Evolutionary conservation across 2,888 invertebrate genomes (phyloP).

Genomic region (Laothoe populi): DNA sequence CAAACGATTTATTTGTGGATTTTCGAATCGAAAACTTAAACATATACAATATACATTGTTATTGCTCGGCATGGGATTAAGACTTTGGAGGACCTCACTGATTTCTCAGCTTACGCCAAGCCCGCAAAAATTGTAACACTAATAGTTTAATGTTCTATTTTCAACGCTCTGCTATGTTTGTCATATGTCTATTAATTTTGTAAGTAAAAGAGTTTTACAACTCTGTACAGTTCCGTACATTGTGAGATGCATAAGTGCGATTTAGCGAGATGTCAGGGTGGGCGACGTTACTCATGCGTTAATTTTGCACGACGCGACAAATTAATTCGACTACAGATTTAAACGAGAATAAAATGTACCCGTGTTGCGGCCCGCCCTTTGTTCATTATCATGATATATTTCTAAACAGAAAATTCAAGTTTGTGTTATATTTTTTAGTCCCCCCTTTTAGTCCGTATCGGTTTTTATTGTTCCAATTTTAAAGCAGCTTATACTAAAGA

Average conservation of each 20-base stretch:
- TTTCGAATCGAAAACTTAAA: no score
- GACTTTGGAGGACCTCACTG: no score
- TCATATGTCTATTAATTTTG: not conserved
- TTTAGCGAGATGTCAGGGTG: constrained; percentile 78
- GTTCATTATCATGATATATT: not conserved
- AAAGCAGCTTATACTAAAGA: no score
- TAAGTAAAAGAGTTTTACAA: constrained; percentile 35
- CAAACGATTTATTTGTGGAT: no score
- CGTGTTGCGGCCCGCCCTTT: constrained; percentile 13
- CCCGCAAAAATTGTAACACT: no score
- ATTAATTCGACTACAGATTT: constrained; percentile 79
- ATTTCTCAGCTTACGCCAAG: no score
- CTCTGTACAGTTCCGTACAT: constrained; percentile 45
- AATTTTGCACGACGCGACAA: constrained; percentile 75
- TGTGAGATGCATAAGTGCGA: constrained; percentile 69
- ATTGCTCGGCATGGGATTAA: no score
- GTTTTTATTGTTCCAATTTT: not conserved
- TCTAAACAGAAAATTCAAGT: not conserved
- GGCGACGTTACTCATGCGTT: constrained; percentile 78
- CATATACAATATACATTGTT: no score
- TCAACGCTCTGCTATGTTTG: no score
- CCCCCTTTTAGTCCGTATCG: not conserved
- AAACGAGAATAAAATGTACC: constrained; percentile 57
- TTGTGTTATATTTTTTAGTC: not conserved
- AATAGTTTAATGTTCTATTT: no score